phyloP scores from a whole-genome alignment of 1,140 invertebrate genomes.

The Drosophila trapezifrons region DNA sequence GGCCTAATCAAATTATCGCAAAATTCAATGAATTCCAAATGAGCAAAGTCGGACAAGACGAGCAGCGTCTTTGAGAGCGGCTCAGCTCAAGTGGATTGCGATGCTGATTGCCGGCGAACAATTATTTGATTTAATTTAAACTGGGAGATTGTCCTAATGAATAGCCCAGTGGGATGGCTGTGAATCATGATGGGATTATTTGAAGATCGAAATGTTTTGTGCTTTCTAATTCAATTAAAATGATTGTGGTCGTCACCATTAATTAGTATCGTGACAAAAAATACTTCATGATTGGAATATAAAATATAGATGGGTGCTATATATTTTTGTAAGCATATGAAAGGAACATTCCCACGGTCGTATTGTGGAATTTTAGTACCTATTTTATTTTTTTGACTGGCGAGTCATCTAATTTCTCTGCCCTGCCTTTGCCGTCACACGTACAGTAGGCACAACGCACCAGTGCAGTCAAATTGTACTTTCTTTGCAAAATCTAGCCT shows the following conservation, averaged over 20 bases:
- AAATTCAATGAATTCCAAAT: slow-evolving; percentile 65
- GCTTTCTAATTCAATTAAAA: slow-evolving; percentile 32
- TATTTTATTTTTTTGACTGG: too few relatives aligned
- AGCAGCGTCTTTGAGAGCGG: slow-evolving; percentile 29
- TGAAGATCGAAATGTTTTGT: slow-evolving; percentile 15
- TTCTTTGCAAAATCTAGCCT: too few relatives aligned
- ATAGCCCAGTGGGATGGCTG: slow-evolving; percentile 12
- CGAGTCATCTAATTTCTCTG: too few relatives aligned
- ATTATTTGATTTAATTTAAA: slow-evolving; percentile 57
- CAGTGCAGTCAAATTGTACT: too few relatives aligned
- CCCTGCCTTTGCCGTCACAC: too few relatives aligned
- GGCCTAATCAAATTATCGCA: slow-evolving; percentile 70
- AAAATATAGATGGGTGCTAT: too few relatives aligned
- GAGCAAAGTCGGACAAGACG: slow-evolving; percentile 36
- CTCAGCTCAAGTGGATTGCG: slow-evolving; percentile 11
- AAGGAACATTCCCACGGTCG: too few relatives aligned
- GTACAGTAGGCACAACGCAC: too few relatives aligned
- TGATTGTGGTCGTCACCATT: slow-evolving; percentile 6
- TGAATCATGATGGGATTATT: slow-evolving; percentile 13
- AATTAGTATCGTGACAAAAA: not conserved
- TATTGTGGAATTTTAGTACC: too few relatives aligned
- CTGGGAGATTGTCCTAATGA: slow-evolving; percentile 44
- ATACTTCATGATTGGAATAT: not conserved
- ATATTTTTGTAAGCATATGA: too few relatives aligned
- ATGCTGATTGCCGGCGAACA: slow-evolving; percentile 29